phyloP scores from a whole-genome alignment of 2,888 invertebrate genomes.

The Pachymerium ferrugineum region DNA sequence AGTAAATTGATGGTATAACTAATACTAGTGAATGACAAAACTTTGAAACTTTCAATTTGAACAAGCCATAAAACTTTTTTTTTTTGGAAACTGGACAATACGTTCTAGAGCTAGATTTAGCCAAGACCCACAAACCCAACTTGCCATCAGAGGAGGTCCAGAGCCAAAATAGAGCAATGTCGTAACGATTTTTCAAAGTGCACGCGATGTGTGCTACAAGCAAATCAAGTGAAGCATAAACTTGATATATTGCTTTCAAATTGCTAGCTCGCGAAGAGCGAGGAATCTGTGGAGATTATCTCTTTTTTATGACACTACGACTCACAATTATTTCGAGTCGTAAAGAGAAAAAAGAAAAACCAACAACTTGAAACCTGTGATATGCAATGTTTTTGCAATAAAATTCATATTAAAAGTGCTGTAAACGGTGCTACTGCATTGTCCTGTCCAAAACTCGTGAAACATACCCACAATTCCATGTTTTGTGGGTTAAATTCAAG shows the following conservation, averaged over 20 bases:
- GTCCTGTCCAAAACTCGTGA: too few species aligned
- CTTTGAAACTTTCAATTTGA: too few species aligned
- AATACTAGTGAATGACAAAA: too few species aligned
- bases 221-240: neutral
- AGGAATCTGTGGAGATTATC: neutral
- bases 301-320: neutral
- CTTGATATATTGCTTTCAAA: neutral
- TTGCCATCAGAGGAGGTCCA: constrained; percentile 2
- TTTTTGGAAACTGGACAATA: too few species aligned
- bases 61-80: too few species aligned
- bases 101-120: neutral
- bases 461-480: too few species aligned
- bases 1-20: too few species aligned
- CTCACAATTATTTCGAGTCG: neutral
- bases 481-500: too few species aligned
- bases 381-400: too few species aligned
- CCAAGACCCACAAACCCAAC: neutral
- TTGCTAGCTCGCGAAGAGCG: neutral
- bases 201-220: constrained; percentile 13
- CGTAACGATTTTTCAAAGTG: constrained; percentile 6
- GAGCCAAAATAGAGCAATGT: neutral
- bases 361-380: neutral
- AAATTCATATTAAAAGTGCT: too few species aligned
- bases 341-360: neutral
- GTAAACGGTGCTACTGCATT: too few species aligned